Base-by-base conservation (phyloP, 2,797 vertebrate species). In the Mallotus villosus region DNA sequence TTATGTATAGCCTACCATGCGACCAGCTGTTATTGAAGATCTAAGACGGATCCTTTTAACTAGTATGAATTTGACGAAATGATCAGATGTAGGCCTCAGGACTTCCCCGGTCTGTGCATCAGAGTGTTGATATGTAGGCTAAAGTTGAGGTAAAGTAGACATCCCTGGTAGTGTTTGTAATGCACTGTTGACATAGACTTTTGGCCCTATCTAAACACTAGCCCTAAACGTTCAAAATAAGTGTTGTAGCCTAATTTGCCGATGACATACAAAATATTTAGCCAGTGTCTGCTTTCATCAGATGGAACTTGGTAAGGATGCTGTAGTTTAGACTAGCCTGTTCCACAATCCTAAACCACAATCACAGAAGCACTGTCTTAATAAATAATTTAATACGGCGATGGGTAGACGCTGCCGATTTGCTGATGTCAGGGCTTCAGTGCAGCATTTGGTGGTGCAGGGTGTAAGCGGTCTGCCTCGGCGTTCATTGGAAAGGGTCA, bases 351-450 rank as follows among this genome's bases (percentile, higher is more conserved):
- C n/a, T 74, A 85, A 82, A 76, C 85, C 84, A 73, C 83, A 79
- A 68, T 79, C 78, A n/a, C n/a, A 80, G 34, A 79, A 70, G 77
- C 84, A 72, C 75, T 74, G 82, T 72, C 78, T 84, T 83, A 85
- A 91, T 93, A 91, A 94, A 92, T 92, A 92, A 94, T 93, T 78
- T 93, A 93, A 91, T 90, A 77, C 73, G 74, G 70, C 85, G 73
- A 78, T 84, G 78, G 64, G 86, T 34, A 85, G 89, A 88, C 88
- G 93, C 92, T 83, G 91, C 90, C 90, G 90, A 92, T 87, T 87
- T 83, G 95, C 95, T 97, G 96, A 96, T 95, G 96, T 95, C 95
- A 96, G 95, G 92, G 71, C 86, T 91, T 85, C 85, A 87, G 91
- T 92, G 92, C 93, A 91, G 92, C 90, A 92, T 93, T 93, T 90